These are phyloP conservation scores for Hyla sarda DNA, from an alignment of 2,113 vertebrate species.

Conservation along the genomic window DNA sequence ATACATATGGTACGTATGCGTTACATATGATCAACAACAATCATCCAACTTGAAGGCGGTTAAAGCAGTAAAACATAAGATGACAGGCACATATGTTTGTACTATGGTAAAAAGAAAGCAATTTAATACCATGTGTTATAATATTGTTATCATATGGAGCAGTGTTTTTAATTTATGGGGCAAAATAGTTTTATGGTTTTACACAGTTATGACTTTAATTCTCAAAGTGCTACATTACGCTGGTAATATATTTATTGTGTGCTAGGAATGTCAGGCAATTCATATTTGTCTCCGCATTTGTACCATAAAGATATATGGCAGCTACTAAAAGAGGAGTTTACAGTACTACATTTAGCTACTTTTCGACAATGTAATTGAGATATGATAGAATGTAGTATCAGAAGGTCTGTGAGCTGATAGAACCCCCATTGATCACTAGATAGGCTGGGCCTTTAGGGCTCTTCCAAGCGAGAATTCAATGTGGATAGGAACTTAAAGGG, in stretches of 20 bases:
- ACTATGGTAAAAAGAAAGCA: not conserved
- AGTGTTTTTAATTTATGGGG: slow-evolving; percentile 29
- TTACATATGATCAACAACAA: not conserved
- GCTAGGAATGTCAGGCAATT: not conserved
- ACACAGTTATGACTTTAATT: slow-evolving; percentile 27
- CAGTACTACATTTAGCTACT: not conserved
- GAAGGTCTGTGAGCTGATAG: not conserved
- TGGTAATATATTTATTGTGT: slow-evolving; percentile 40
- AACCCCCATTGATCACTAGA: not conserved
- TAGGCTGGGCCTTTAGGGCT: not conserved
- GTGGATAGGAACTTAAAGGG: not conserved
- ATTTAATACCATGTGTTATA: not conserved
- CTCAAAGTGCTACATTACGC: not conserved
- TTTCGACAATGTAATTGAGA: not conserved
- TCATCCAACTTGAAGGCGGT: not conserved
- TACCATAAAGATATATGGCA: not conserved
- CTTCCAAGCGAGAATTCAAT: too few species aligned
- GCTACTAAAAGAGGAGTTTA: not conserved
- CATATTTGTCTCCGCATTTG: not conserved
- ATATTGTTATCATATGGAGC: slow-evolving; percentile 29
- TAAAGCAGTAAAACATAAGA: slow-evolving; percentile 9
- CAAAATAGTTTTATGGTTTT: slow-evolving; percentile 21
- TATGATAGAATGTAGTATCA: not conserved
- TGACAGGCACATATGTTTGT: slow-evolving; percentile 30
- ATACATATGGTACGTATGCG: not conserved